Percentiles rank a stretch among this genome's conserved stretches.
phyloP scores from a whole-genome alignment of 1,140 invertebrate species.

The Macrosteles quadrilineatus region DNA sequence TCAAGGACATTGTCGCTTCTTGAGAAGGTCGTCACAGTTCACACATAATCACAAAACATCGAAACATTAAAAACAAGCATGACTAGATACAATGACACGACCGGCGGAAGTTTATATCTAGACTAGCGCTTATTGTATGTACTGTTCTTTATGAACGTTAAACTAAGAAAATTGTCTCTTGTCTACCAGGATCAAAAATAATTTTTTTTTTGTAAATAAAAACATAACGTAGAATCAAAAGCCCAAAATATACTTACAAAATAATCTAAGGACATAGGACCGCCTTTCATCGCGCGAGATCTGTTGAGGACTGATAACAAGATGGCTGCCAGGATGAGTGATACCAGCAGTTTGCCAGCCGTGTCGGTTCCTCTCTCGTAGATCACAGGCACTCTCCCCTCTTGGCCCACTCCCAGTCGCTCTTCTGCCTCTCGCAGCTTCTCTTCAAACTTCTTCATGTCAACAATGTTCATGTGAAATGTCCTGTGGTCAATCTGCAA shows the following conservation, averaged over 20 bases:
- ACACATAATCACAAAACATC: no score
- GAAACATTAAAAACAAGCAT: no score
- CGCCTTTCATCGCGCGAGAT: constrained; percentile 26
- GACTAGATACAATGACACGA: no score
- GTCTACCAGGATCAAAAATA: no score
- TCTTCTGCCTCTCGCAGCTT: constrained; percentile 82
- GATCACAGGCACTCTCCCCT: constrained; percentile 71
- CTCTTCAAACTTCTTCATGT: constrained; percentile 82
- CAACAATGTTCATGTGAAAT: constrained; percentile 82
- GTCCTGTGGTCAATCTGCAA: constrained; percentile 61
- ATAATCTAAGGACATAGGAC: constrained; percentile 59
- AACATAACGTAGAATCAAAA: no score
- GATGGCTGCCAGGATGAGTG: constrained; percentile 51
- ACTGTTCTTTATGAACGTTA: no score
- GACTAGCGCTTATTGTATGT: no score
- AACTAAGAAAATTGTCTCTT: no score
- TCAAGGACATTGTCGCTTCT: no score
- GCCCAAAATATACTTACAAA: constrained; percentile 77
- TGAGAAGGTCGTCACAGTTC: no score
- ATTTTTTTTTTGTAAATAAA: no score
- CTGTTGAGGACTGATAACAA: constrained; percentile 40
- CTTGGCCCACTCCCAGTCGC: constrained; percentile 70
- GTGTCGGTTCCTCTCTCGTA: constrained; percentile 69
- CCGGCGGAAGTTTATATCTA: no score
- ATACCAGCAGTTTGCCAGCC: constrained; percentile 68